Conservation (phyloP, 2,113 vertebrate genomes). For the Zapornia atra region DNA sequence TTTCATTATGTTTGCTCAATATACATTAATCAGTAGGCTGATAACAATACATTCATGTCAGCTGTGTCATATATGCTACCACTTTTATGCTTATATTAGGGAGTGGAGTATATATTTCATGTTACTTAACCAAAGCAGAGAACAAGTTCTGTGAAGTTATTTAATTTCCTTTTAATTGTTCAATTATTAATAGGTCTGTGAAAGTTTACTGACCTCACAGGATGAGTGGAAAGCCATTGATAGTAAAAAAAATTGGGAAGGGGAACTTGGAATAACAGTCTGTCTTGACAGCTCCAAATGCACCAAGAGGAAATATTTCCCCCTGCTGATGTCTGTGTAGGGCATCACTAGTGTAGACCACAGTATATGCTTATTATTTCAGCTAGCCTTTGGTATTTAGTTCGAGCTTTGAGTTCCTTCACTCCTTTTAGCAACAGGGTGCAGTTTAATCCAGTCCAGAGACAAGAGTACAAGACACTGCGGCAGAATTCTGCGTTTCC, state of each 20-base stretch:
- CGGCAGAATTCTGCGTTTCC: not conserved
- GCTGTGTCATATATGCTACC: not conserved
- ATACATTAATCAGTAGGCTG: not conserved
- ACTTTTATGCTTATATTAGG: not conserved
- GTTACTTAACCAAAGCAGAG: not conserved
- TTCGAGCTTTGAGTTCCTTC: not conserved
- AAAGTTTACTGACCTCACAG: not conserved
- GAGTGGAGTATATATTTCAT: not conserved
- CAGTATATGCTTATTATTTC: not conserved
- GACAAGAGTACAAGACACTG: not conserved
- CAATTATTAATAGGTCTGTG: not conserved
- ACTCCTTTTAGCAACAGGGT: not conserved
- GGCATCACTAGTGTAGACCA: not conserved
- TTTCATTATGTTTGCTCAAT: not conserved
- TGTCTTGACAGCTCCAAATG: not conserved
- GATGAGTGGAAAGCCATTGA: not conserved
- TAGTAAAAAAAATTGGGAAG: not conserved
- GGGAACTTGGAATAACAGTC: not conserved
- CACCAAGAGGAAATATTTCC: not conserved
- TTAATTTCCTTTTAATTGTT: not conserved
- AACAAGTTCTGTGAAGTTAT: not conserved
- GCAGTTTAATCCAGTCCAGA: not conserved
- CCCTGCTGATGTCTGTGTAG: not conserved
- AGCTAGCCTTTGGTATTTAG: not conserved
- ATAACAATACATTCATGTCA: not conserved